These are phyloP conservation scores for Chalcis sispes DNA, from an alignment of 2,888 invertebrate genomes.

Conservation along the genomic window DNA sequence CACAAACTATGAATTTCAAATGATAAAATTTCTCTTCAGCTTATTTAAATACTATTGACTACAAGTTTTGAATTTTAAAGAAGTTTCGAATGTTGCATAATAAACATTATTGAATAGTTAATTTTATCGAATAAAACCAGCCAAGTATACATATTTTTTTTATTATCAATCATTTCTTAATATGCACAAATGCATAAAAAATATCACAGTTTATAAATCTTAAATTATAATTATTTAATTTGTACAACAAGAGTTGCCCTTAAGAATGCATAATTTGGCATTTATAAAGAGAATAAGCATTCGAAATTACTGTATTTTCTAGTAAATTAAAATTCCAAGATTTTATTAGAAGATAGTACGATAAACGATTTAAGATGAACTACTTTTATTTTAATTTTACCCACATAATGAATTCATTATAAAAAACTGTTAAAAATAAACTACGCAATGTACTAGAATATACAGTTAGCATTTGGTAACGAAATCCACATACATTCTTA, in stretches of 20 bases:
- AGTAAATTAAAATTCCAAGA: not conserved
- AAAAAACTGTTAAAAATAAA: too few species aligned
- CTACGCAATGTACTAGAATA: too few species aligned
- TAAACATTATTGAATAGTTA: not conserved
- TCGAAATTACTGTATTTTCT: not conserved
- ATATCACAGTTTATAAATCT: too few species aligned
- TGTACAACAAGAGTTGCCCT: not conserved
- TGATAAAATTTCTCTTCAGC: constrained; percentile 35
- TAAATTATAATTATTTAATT: too few species aligned
- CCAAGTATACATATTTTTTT: too few species aligned
- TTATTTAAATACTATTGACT: constrained; percentile 19
- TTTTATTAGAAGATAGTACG: not conserved
- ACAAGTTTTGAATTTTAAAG: constrained; percentile 31
- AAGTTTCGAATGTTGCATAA: constrained; percentile 12
- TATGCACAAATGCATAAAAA: too few species aligned
- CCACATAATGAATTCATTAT: not conserved
- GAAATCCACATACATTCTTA: not conserved
- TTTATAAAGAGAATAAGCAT: not conserved
- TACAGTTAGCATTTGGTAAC: too few species aligned
- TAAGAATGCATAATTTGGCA: constrained; percentile 13
- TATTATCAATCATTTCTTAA: too few species aligned
- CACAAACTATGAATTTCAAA: constrained; percentile 34
- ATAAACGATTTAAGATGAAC: too few species aligned
- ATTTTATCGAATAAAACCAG: not conserved
- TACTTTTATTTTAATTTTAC: too few species aligned